Evolutionary conservation across 53 echinoderm and acorn worm genomes (phyloP), one percentile per base, ranked within the genome.

Genomic region (Paracentrotus lividus): DNA sequence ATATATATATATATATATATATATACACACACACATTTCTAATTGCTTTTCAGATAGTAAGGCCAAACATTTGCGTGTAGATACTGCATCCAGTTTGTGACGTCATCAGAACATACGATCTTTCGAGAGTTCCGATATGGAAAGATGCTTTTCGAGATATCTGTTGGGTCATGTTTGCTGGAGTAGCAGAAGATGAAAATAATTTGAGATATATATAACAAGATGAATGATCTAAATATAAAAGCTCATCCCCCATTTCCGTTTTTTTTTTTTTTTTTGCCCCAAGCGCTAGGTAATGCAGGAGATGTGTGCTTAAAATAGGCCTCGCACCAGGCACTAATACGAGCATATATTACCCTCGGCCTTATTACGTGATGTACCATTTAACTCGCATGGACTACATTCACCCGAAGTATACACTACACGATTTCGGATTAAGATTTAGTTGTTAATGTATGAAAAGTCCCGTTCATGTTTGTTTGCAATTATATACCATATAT

Each of bases 161-260:
- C 44, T 29, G 55, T 49, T 18, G 57, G 52, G 54, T 53, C 86
- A 31, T 85, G 26, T 85, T 85, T 85, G 87, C 56, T 16, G 33
- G 56, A 54, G 47, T 15, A 54, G 57, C 56, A 34, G 54, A 40
- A 57, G 87, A 87, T 87, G 87, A 87, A 87, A 87, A 87, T 57
- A 87, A 38, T 87, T 56, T 87, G 87, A 26, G 55, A 57, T 38
- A 42, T n/a, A 21, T 20, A 87, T 56, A 87, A 56, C 87, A 34
- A 87, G 87, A 87, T 87, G 23, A 56, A 57, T 55, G 87, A 54
- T 87, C 87, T 87, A 87, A 87, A 87, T 87, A 87, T 87, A 87
- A 87, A 33, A 40, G 21, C 40, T 57, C 55, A 7, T 49, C 21
- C 21, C 47, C 81, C 47, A 45, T 45, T 81, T 47, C 47, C 1